Evolutionary conservation across 2,797 vertebrate species (phyloP), one percentile per base, ranked within the genome.

Genomic region (Siniperca obscura): DNA sequence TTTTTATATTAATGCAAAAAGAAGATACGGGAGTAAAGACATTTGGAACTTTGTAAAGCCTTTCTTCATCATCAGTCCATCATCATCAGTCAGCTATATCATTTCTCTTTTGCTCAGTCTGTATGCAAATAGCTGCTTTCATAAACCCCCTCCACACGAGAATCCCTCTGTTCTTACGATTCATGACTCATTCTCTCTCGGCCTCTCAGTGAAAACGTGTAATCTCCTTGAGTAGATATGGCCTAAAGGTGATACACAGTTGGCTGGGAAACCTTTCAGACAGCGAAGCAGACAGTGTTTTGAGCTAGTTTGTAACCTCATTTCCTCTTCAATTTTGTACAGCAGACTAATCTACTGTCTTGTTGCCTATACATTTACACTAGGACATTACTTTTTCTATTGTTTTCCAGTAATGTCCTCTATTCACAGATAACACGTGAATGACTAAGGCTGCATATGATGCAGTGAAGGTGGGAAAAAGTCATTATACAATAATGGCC

Each of bases 101-200:
- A 12, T 19, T 36, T 36, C 36, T 30, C 12, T 21, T 48, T 57
- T 30, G 25, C 7, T 70, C 19, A 14, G 68, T 70, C 8, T 27
- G 17, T 46, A 16, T 57, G 53, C 17, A 71, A 60, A 72, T 60
- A 60, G 34, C 13, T 60, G 27, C 40, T 46, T 72, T 72, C 52
- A 70, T 40, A 53, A 69, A 52, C 57, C 42, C 27, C 7, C 53
- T 67, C 8, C 16, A 56, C 16, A 40, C 1, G 3, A 48, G 30
- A 22, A n/a, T 38, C 19, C 11, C 48, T 25, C 5, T 68, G 48
- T 68, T 52, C 19, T 52, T 17, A n/a, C 14, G 21, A 53, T n/a
- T 53, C 12, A 53, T 68, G 46, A 52, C 30, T 36, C 67, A 69
- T 38, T 56, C n/a, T 30, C 21, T n/a, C 48, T 40, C 42, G 3